Evolutionary conservation across 2,113 vertebrate species (phyloP).

Genomic region (Tilapia sparmanii): DNA sequence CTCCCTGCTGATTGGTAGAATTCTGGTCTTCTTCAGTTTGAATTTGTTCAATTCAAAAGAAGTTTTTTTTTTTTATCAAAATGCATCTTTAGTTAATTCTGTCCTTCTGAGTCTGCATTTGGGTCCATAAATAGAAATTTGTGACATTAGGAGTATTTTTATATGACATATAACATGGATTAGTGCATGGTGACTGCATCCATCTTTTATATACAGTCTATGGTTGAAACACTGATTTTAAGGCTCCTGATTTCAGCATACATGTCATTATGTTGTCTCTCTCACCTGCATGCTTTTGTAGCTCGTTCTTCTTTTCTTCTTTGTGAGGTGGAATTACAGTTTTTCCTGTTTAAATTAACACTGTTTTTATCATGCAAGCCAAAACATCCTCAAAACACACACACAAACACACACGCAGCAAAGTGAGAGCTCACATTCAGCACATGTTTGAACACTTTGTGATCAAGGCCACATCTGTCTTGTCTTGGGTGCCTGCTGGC

Average conservation of each 20-base stretch:
- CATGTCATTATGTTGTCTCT: not conserved
- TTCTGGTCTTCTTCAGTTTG: not conserved
- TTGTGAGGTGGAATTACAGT: not conserved
- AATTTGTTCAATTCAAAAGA: not conserved
- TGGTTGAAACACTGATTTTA: not conserved
- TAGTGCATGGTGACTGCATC: fast-evolving
- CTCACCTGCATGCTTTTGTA: fast-evolving
- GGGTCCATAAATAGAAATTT: not conserved
- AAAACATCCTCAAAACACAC: not conserved
- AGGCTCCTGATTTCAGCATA: not conserved
- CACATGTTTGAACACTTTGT: not conserved
- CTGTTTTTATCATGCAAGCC: not conserved
- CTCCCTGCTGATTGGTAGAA: not conserved
- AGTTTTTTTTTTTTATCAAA: not conserved
- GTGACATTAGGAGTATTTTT: not conserved
- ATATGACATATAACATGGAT: not conserved
- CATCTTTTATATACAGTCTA: not conserved
- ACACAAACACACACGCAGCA: not conserved
- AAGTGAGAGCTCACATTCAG: not conserved
- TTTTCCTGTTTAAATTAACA: not conserved
- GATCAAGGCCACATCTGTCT: not conserved
- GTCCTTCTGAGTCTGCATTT: not conserved
- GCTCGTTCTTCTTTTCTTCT: not conserved
- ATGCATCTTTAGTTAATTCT: not conserved
- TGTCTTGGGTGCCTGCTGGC: not conserved